Evolutionary conservation across 2,113 vertebrate species (phyloP), one percentile per base, ranked within the genome.

Genomic region (Cyanoramphus novaezelandiae): DNA sequence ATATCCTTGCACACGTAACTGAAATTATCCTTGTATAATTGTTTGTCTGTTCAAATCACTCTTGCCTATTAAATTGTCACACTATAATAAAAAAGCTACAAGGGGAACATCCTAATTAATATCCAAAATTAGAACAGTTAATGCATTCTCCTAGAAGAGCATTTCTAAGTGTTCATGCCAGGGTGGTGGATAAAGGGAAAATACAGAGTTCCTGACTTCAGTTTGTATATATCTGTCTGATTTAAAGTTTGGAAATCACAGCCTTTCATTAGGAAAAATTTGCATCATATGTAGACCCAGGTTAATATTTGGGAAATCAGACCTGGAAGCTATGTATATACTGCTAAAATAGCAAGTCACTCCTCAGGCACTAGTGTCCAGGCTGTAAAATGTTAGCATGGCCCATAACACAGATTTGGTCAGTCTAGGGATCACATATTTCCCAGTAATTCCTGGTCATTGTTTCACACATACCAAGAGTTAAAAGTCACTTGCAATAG

Each of bases 1-100:
- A 74, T 46, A 84, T 21, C 21, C 3, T 33, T 94, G 47, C 11
- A 27, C 6, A 63, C 0, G 0, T 83, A 79, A 43, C 20, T 91
- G 86, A 88, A 94, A 92, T 91, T 74, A 88, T 78, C 28, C 41
- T 59, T 84, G 25, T 35, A 63, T 88, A 83, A 94, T 68, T 93
- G 55, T 92, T 92, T 72, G 35, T 41, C 76, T 86, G 13, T 71
- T 81, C 59, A 83, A 88, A 63, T 59, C 55, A 67, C 37, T 88
- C 18, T 27, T 86, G 53, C 28, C 37, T 84, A 88, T 81, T 92
- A 92, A 92, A 94, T 83, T 86, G 70, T 87, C 47, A 78, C 46
- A 55, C 81, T 92, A 71, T 50, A 88, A 77, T 80, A 75, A 82
- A 79, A 90, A 49, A 52, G 2, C 17, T 84, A 46, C 25, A 84